Conservation (phyloP, 2,797 vertebrate species). For the Gouania willdenowi region DNA sequence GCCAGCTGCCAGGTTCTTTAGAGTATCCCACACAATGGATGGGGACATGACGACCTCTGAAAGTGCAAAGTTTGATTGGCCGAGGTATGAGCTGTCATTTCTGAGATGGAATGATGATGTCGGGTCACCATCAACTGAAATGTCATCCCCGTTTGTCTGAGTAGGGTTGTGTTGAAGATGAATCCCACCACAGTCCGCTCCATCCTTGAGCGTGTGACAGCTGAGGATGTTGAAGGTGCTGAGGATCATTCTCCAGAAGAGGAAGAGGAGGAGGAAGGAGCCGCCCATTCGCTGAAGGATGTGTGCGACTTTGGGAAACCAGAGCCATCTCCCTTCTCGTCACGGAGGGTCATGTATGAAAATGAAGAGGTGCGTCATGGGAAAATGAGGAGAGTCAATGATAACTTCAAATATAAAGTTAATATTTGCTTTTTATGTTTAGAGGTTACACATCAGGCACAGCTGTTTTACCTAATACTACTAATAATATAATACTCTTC, state of each 20-base stretch:
- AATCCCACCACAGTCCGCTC: slow-evolving; percentile 93
- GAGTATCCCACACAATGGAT: slow-evolving; percentile 87
- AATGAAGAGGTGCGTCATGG: slow-evolving; percentile 90
- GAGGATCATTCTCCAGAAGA: slow-evolving; percentile 87
- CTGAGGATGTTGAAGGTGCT: slow-evolving; percentile 86
- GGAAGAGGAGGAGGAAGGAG: slow-evolving; percentile 93
- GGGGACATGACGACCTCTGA: slow-evolving; percentile 89
- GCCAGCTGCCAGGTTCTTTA: slow-evolving; percentile 78
- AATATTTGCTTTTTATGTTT: no score
- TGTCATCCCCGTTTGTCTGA: neutral
- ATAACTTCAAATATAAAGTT: no score
- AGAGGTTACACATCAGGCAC: no score
- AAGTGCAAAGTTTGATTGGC: slow-evolving; percentile 93
- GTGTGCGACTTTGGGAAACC: slow-evolving; percentile 95
- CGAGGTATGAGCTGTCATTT: slow-evolving; percentile 74
- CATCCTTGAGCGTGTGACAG: slow-evolving; percentile 89
- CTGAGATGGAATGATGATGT: neutral
- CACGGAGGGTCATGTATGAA: slow-evolving; percentile 97
- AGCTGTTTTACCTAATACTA: no score
- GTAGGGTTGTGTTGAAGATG: slow-evolving; percentile 90
- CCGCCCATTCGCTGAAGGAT: slow-evolving; percentile 94
- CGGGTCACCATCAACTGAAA: neutral
- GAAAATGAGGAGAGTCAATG: no score
- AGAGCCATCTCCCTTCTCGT: slow-evolving; percentile 96
- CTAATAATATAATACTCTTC: no score